Evolutionary conservation across 1,140 invertebrate genomes (phyloP), one percentile per base, ranked within the genome.

Genomic region (Drosophila nikananu): DNA sequence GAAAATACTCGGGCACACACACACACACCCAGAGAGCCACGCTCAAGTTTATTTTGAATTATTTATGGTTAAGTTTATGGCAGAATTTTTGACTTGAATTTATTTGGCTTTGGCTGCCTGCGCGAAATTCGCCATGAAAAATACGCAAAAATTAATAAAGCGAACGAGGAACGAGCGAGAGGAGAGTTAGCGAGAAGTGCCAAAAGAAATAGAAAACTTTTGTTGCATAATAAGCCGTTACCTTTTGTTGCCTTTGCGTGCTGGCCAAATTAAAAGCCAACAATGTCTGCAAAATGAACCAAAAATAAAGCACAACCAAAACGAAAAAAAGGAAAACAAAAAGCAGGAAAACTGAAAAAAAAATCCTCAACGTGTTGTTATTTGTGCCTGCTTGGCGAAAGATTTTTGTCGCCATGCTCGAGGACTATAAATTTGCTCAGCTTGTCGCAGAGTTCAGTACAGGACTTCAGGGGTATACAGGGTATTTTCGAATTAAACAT

Each of bases 61-160:
- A 90, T 90, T 90, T 90, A 90, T 90, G 81, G 79, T 86, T 77
- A 90, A 90, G 86, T 89, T 89, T 89, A 89, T 90, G 86, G 86
- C 65, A 82, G 76, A 84, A 82, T 81, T 90, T 90, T 82, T 78
- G 82, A 90, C 86, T 90, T 74, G 79, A 89, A 89, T 89, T 83
- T 89, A 83, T 87, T 81, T 75, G 74, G 75, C 75, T 65, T 75
- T 55, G 51, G 76, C 41, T 64, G 76, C 62, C 76, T 71, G 65
- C 39, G 58, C 39, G 58, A 77, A 78, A 78, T 59, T 77, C 70
- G 63, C 49, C 68, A 78, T 89, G 72, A 87, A 89, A 87, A 89
- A 89, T 87, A 81, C 73, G 78, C 84, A 81, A 81, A 87, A 87
- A 87, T 87, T 87, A 90, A 87, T 90, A 87, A 87, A 87, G 80